Conservation (phyloP, 2,113 vertebrate species). For the Neopipo cinnamomea region DNA sequence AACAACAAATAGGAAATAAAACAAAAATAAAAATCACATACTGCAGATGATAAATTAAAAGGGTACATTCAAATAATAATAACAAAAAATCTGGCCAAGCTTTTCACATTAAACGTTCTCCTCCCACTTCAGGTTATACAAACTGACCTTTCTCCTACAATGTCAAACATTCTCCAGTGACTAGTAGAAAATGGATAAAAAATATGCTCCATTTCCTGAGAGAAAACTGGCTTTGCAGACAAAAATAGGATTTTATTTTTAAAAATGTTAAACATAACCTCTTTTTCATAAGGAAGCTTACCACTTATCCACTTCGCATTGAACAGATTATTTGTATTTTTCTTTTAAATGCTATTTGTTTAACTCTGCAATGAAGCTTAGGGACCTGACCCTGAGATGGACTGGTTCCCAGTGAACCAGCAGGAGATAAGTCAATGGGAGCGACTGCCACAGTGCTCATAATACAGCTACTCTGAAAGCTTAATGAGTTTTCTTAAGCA, state of each 20-base stretch:
- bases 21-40: neutral
- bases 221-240: neutral
- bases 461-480: constrained; percentile 84
- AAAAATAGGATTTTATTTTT: neutral
- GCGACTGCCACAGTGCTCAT: constrained; percentile 79
- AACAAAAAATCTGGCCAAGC: neutral
- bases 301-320: neutral
- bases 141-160: constrained; percentile 12
- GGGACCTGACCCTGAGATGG: constrained; percentile 47
- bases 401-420: constrained; percentile 58
- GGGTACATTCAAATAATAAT: neutral
- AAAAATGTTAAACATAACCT: neutral
- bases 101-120: neutral
- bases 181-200: neutral
- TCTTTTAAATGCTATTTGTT: constrained; percentile 29
- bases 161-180: neutral
- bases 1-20: neutral
- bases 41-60: neutral
- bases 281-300: neutral
- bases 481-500: constrained; percentile 87
- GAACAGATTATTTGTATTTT: neutral
- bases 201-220: neutral
- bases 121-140: neutral
- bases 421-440: constrained; percentile 61
- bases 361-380: constrained; percentile 15